Evolutionary conservation across 2,797 vertebrate genomes (phyloP).

Genomic region (Gallinago stenura): DNA sequence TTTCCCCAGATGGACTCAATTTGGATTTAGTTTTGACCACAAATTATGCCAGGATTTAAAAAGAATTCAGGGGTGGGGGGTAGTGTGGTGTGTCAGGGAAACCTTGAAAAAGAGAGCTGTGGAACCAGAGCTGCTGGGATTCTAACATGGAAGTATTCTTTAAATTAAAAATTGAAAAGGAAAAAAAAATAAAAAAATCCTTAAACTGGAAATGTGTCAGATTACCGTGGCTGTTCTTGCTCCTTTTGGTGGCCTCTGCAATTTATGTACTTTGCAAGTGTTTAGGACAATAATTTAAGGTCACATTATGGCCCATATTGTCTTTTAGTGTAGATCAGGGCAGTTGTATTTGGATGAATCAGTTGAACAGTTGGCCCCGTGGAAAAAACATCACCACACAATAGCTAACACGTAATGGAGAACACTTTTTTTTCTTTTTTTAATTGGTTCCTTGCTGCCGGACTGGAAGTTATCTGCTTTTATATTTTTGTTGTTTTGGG

Average conservation of each 20-base stretch:
- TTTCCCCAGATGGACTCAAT: slow-evolving; percentile 40
- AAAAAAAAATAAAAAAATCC: not conserved
- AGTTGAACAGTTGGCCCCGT: not conserved
- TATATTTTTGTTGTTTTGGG: not conserved
- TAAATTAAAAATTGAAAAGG: not conserved
- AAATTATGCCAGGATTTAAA: slow-evolving; percentile 6
- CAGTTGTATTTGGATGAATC: not conserved
- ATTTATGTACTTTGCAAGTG: not conserved
- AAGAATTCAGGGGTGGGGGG: not conserved
- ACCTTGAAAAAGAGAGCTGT: not conserved
- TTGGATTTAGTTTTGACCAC: slow-evolving; percentile 33
- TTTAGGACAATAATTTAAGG: not conserved
- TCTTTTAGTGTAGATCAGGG: not conserved
- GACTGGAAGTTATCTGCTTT: not conserved
- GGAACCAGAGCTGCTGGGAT: not conserved
- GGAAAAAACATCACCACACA: not conserved
- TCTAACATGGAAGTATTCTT: not conserved
- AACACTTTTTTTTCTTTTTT: not conserved
- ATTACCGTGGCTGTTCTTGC: not conserved
- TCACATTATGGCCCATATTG: not conserved
- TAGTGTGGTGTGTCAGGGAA: not conserved
- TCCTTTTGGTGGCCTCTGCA: not conserved
- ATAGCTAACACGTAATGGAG: not conserved
- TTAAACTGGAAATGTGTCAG: not conserved
- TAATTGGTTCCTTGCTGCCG: not conserved